phyloP scores from a whole-genome alignment of 2,888 invertebrate genomes.

The Rutpela maculata region DNA sequence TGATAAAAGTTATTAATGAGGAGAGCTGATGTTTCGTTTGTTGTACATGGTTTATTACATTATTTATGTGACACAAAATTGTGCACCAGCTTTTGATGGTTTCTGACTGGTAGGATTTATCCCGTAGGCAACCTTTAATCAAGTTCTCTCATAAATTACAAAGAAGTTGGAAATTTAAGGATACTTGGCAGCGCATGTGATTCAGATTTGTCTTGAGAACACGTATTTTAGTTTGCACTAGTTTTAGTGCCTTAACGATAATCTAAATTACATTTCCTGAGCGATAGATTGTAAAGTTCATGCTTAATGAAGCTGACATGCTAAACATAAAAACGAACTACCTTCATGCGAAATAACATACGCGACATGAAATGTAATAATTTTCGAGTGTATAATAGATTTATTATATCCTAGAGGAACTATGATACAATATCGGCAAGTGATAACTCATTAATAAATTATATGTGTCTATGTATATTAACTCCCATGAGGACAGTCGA shows the following conservation, averaged over 20 bases:
- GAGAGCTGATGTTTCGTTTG: background rate
- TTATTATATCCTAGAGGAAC: no score
- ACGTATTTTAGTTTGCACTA: constrained; percentile 15
- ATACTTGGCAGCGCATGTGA: constrained; percentile 9
- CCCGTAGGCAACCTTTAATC: constrained; percentile 10
- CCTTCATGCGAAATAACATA: background rate
- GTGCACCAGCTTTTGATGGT: background rate
- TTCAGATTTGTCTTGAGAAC: constrained; percentile 6
- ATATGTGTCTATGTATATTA: no score
- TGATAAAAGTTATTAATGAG: background rate
- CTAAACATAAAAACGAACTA: background rate
- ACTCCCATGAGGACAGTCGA: no score
- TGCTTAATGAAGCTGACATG: background rate
- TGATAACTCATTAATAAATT: no score
- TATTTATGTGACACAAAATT: background rate
- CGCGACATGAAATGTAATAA: no score
- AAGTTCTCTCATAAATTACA: constrained; percentile 28
- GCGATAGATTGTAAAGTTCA: background rate
- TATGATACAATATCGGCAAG: no score
- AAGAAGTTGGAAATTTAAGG: constrained; percentile 14
- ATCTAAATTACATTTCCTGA: background rate
- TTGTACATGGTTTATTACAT: background rate
- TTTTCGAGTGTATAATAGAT: no score
- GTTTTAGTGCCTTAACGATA: background rate
- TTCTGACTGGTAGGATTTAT: background rate